Evolutionary conservation across 2,113 vertebrate species (phyloP), one percentile per base, ranked within the genome.

Genomic region (Nasalis larvatus): DNA sequence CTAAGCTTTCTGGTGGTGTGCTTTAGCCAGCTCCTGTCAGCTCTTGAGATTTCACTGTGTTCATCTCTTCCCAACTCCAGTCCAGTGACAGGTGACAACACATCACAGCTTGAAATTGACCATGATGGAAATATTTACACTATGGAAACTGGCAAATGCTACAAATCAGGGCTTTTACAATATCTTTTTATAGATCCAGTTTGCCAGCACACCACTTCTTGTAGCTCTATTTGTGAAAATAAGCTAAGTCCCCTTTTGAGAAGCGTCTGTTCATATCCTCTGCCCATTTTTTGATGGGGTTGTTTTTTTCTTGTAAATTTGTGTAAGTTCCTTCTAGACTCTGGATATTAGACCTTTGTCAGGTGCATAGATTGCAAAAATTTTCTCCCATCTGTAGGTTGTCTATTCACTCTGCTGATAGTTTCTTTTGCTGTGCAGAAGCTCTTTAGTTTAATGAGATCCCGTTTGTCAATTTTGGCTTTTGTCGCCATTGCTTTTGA

Each of bases 221-320:
- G 32, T 35, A 42, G 32, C 12, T 96, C 42, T 90, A 18, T 82
- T 86, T 93, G 92, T 89, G 32, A 95, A 96, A 83, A 89, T 54
- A 66, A 84, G 52, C 17, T 17, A 69, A 69, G 21, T 68, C 37
- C 37, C 45, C 27, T 63, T 63, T 63, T 30, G 27, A 63, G 27
- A 63, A 63, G 60, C 13, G 12, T 63, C 60, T 63, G 11, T 63
- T 63, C 27, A 63, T 63, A 63, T 63, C 60, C 27, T 30, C 27
- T 27, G 30, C 27, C 27, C 11, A 6, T 27, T 63, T 30, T 63
- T 30, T 63, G 60, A 6, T 63, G 60, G 60, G 12, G 27, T 30
- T 27, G 25, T 30, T 63, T 60, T 60, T 60, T 63, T 63, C 60
- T 63, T 63, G 12, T 30, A 63, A 63, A 30, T 30, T 30, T 63